These are phyloP conservation scores for Agriotes lineatus DNA, from an alignment of 2,888 invertebrate species.

Conservation along the genomic window DNA sequence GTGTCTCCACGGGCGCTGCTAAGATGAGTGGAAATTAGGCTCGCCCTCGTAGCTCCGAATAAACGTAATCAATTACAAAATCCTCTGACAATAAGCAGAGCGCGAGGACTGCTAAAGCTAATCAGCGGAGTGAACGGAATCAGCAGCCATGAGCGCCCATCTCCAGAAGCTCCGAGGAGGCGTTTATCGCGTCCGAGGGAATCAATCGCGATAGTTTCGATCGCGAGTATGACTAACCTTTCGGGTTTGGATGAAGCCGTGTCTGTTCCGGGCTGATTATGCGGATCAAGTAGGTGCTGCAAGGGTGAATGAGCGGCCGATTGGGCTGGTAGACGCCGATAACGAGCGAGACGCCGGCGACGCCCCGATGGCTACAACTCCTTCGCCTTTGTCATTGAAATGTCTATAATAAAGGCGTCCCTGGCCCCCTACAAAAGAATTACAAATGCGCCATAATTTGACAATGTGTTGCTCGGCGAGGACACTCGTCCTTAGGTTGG, in stretches of 20 bases:
- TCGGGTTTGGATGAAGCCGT: constrained; percentile 41
- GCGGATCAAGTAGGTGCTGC: constrained; percentile 52
- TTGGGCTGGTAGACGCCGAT: constrained; percentile 54
- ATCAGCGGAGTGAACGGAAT: constrained; percentile 54
- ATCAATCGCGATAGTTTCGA: constrained; percentile 34
- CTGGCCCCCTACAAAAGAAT: constrained; percentile 36
- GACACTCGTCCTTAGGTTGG: too few species aligned
- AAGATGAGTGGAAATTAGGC: constrained; percentile 54
- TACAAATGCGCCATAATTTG: constrained; percentile 31
- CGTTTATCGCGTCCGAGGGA: constrained; percentile 26
- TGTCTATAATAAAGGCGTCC: constrained; percentile 31
- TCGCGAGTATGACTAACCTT: constrained; percentile 33
- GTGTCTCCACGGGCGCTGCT: not conserved
- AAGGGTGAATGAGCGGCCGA: constrained; percentile 51
- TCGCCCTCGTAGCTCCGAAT: constrained; percentile 55
- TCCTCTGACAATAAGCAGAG: constrained; percentile 53
- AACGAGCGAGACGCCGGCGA: constrained; percentile 51
- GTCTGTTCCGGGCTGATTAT: constrained; percentile 54
- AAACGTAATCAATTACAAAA: constrained; percentile 60
- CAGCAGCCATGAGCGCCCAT: constrained; percentile 41
- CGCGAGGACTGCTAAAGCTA: constrained; percentile 51
- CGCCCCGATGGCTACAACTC: constrained; percentile 42
- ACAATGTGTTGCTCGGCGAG: constrained; percentile 6
- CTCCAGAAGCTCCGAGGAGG: constrained; percentile 2
- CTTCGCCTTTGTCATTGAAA: constrained; percentile 44